Evolutionary conservation across 2,888 invertebrate species (phyloP), one percentile per base, ranked within the genome.

Genomic region (Ariolimax columbianus): DNA sequence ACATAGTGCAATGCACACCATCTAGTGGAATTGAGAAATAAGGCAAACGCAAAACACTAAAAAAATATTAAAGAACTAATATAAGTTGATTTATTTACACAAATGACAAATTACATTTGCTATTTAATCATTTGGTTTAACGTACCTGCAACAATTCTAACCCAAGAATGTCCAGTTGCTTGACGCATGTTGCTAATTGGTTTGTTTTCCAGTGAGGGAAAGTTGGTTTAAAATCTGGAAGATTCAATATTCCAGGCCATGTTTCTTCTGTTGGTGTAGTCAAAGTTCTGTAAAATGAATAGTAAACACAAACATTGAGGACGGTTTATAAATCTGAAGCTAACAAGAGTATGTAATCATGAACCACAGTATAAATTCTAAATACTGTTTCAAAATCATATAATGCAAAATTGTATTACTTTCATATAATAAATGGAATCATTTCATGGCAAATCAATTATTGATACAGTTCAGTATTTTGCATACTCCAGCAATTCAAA

Each of bases 141-240:
- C 30, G 85, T 90, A 95, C 95, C 92, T 94, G 92, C 26, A 98
- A 95, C 33, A 99, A 95, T 94, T 98, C 97, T 90, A 98, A 95
- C 6, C 97, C 98, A 14, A 95, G 94, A 26, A 95, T 95, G 91
- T 97, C 96, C 9, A 98, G 94, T 91, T 96, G 96, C 93, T 97
- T 97, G 0, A 97, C 96, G 92, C 96, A 95, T 87, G 95, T 96
- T 63, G 96, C 95, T 77, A 99, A 95, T 91, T 96, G 97, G 92
- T 97, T 97, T 51, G 96, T 96, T 86, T 96, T 97, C 99, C 99
- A 99, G 93, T 97, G 97, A 1, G 99, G 99, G 95, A 99, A 99
- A 36, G 97, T 97, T 0, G 97, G 96, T 95, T 99, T 99, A 95
- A 97, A 99, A 94, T 99, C 99, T 0, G 97, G 97, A 86, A 99